Base-by-base conservation (phyloP, 2,888 invertebrate species). In the Serripes groenlandicus region DNA sequence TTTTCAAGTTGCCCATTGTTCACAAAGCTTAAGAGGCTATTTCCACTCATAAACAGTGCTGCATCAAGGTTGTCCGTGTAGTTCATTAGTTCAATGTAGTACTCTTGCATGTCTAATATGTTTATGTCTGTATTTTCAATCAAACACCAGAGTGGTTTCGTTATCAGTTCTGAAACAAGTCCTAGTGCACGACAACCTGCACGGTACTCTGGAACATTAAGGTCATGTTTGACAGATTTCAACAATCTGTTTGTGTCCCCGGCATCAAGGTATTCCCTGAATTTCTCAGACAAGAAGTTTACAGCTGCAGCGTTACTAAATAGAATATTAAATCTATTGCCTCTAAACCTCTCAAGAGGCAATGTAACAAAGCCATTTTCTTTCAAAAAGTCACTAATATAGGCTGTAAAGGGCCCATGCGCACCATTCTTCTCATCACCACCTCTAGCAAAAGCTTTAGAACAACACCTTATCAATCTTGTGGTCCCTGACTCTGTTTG, bases 121-220 rank as follows among this genome's bases (percentile, higher is more conserved):
- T 64, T 58, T n/a, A 74, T 28, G 49, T 72, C 32, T 26, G 49
- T 32, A 34, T 56, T 30, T 58, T 72, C 72, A 58, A 72, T 72
- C 15, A 78, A 42, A 26, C 42, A 32, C 78, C 81, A 85, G 21
- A 85, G 68, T 7, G 81, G 85, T 26, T 42, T 23, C 26, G 81
- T 85, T 18, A 85, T 66, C 18, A 82, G 66, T 34, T 79, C 56
- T 56, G 70, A 26, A 26, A 87, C 35, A 9, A 87, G 69, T 49
- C 87, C 87, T 11, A 87, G 64, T 18, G 83, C 83, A 70, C 77
- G 77, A 49, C 78, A 78, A 18, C 81, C 81, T 56, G 80, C 81
- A 5, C 85, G 21, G 32, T 56, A 86, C 28, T 77, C 81, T 54
- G 71, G 58, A 26, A 78, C 68, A 49, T 76, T 74, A 0, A 87